Evolutionary conservation across 2,888 invertebrate species (phyloP).

Genomic region (Halictus ligatus): DNA sequence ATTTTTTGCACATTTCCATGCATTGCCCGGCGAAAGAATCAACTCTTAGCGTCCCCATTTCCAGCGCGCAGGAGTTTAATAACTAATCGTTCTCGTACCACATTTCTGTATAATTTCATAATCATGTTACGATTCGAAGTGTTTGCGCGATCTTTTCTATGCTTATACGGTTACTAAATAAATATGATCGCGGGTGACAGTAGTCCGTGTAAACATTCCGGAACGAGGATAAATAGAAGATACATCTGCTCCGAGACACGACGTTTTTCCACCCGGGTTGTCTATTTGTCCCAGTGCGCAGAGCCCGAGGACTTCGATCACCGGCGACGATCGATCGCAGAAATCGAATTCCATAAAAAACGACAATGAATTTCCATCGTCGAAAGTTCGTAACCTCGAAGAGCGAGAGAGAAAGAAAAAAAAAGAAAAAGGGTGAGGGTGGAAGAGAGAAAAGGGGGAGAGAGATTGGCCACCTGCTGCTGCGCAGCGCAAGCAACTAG

Average conservation of each 20-base stretch:
- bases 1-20: background rate
- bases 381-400: constrained; percentile 30
- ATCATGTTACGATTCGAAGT: too few relatives aligned
- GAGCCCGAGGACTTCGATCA: background rate
- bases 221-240: too few relatives aligned
- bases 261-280: background rate
- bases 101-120: background rate
- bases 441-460: constrained; percentile 21
- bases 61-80: too few relatives aligned
- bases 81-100: background rate
- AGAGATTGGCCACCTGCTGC: constrained; percentile 63
- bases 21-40: background rate
- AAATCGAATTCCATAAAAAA: background rate
- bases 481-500: constrained; percentile 54
- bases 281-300: background rate
- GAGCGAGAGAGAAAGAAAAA: background rate
- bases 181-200: background rate
- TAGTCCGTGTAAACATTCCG: too few relatives aligned
- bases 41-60: background rate
- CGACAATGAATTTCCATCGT: background rate
- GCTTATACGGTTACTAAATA: background rate
- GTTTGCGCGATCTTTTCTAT: background rate
- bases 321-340: background rate
- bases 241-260: too few relatives aligned
- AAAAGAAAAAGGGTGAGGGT: background rate